Conservation (phyloP, 2,113 vertebrate genomes). For the Phalacrocorax carbo region DNA sequence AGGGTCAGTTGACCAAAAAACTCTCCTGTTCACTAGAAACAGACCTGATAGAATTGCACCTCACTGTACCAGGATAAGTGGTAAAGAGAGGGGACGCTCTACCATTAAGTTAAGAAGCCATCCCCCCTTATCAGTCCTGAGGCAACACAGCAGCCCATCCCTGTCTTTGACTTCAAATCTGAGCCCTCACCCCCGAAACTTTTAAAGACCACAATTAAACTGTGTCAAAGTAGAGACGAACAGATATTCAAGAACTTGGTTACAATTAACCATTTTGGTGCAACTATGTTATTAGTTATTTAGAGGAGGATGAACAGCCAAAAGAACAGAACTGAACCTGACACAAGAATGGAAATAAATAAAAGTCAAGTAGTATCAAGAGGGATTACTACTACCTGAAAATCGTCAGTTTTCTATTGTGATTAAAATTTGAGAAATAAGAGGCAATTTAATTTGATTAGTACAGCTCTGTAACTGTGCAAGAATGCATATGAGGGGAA, state of each 20-base stretch:
- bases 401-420: not conserved
- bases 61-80: not conserved
- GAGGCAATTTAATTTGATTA: not conserved
- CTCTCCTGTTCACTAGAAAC: not conserved
- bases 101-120: not conserved
- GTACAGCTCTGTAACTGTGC: not conserved
- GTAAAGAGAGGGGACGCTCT: not conserved
- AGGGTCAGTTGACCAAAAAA: not conserved
- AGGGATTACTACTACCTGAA: not conserved
- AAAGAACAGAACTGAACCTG: not conserved
- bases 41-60: not conserved
- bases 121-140: not conserved
- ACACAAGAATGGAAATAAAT: constrained; percentile 8
- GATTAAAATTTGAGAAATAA: constrained; percentile 22
- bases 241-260: not conserved
- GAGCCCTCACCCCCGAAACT: not conserved
- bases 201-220: not conserved
- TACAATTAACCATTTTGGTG: not conserved
- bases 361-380: not conserved
- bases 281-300: not conserved
- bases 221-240: not conserved
- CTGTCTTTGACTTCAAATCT: not conserved
- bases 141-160: not conserved
- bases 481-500: not conserved
- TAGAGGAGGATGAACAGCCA: not conserved